Evolutionary conservation across 2,888 invertebrate genomes (phyloP), one percentile per base, ranked within the genome.

Genomic region (Stenodera caucasica): DNA sequence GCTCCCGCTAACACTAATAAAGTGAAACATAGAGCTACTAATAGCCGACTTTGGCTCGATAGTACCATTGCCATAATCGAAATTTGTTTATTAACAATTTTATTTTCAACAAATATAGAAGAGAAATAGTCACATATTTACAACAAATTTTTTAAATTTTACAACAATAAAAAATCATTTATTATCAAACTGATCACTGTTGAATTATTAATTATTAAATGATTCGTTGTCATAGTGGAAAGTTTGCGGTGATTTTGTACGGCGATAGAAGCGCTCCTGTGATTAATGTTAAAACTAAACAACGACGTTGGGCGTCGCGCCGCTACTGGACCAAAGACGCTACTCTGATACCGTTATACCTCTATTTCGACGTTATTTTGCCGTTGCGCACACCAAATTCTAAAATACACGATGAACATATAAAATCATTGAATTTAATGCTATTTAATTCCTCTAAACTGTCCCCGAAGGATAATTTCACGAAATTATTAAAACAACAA

Each of bases 51-150:
- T 84, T 86, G 86, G 77, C 84, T 83, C 65, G 87, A 87, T 71
- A 87, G 82, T 75, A 88, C 87, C 85, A 87, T 86, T 68, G 87
- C 87, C 87, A 87, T 63, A 0, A 15, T 87, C 33, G 50, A 60
- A 23, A 23, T 4, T 23, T 23, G 12, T 23, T 3, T 21, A 11
- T 45, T 12, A 12, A 5, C 7, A 26, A 5, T 26, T 40, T 7
- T 40, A 18, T n/a, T 35, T 15, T 40, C 15, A 40, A 2, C 3
- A 21, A 21, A 45, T 12, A n/a, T n/a, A 21, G 6, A n/a, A 23
- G 45, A 40, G 53, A 51, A 58, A 52, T 12, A 60, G 61, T 60
- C 66, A 67, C 64, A 67, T 68, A 63, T 45, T 45, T 45, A 23
- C 12, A 4, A 45, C 12, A 11, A 18, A 12, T 12, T 5, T 18